Base-by-base conservation (phyloP, 2,113 vertebrate genomes). In the Syngnathoides biaculeatus region DNA sequence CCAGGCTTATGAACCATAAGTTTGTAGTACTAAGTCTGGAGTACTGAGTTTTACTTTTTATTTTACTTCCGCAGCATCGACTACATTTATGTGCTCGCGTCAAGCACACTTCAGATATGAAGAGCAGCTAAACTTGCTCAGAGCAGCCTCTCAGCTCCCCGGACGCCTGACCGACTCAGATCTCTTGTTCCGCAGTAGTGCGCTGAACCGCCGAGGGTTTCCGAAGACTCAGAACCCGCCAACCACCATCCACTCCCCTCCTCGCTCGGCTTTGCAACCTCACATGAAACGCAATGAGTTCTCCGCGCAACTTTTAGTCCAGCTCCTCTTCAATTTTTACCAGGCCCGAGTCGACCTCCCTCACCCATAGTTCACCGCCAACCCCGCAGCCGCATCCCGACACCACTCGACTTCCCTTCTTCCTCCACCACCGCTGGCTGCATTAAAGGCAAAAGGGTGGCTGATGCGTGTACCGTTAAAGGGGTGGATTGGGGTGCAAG, bases 381-480 rank as follows among this genome's bases (percentile, higher is more conserved):
- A 56, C 53, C 53, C 24, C 24, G 24, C 26, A 27, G 26, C 26
- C 26, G 7, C 59, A 40, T 48, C 27, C 40, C 39, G 13, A 19
- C 14, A 27, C 40, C 63, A 8, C 40, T 38, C 40, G 4, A n/a
- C 40, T 62, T 62, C 45, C 40, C 61, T 45, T 43, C 14, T 48
- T 43, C 47, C 47, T 65, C 45, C 43, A 65, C 63, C 20, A 40
- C 67, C 72, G 64, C 74, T 72, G 73, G 90, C 79, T 91, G 77
- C 90, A 90, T 91, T 91, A 91, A 86, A 90, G 85, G 71, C 59
- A 42, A 30, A 63, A 30, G 48, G 64, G 19, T 24, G 64, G 90
- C 82, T 89, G 89, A 85, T 86, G 89, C 83, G 79, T 89, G 86
- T 89, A 86, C 79, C 83, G 88, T 90, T 90, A 89, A 88, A 87